Conservation (phyloP, 2,797 vertebrate genomes). For the Urophycis tenuis region DNA sequence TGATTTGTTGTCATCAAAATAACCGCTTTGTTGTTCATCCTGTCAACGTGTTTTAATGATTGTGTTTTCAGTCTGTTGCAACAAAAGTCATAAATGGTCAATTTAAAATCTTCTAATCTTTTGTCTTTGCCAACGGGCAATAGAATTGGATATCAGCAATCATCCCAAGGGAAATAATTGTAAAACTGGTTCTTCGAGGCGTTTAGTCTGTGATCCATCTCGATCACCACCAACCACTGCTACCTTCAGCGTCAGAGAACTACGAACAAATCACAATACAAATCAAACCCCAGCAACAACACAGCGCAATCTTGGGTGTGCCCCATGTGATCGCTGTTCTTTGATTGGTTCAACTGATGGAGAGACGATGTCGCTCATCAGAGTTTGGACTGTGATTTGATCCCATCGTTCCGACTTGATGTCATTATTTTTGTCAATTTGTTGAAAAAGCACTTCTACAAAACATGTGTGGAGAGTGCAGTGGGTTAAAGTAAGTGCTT, state of each 20-base stretch:
- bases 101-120: neutral
- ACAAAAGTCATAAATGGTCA: neutral
- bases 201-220: neutral
- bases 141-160: neutral
- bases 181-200: neutral
- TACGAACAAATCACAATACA: too few relatives aligned
- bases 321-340: neutral
- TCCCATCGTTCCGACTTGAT: neutral
- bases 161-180: neutral
- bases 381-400: neutral
- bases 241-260: neutral
- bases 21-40: slow-evolving; percentile 8
- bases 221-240: neutral
- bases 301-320: neutral
- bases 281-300: neutral
- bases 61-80: neutral
- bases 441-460: neutral
- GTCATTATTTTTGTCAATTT: neutral
- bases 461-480: neutral
- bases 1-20: slow-evolving; percentile 18
- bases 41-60: neutral
- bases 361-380: neutral
- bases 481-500: neutral
- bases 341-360: neutral
- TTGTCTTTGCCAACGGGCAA: neutral